A percentile compares a stretch with the other conserved stretches of the same genome.
phyloP scores from a whole-genome alignment of 1,140 invertebrate genomes.

The Tetranychus cinnabarinus region DNA sequence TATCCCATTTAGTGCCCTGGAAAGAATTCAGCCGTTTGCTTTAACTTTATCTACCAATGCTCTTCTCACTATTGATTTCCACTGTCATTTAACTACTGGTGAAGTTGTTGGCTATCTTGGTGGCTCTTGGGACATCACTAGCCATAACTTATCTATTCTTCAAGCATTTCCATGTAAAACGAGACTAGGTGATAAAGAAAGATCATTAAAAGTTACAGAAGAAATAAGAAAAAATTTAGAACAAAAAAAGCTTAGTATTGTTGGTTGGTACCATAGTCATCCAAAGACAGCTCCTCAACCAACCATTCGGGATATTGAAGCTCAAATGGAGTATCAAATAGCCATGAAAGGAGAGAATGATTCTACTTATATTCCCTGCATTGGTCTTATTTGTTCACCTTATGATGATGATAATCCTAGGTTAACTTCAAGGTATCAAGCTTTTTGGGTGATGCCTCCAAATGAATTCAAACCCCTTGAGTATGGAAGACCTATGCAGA shows the following conservation, averaged over 20 bases:
- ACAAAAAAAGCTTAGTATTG: conserved; percentile 46
- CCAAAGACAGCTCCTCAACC: conserved; percentile 63
- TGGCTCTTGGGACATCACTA: conserved; percentile 77
- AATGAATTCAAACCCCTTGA: conserved; percentile 67
- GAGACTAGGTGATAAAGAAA: conserved; percentile 45
- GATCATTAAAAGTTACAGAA: conserved; percentile 19
- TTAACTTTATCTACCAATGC: conserved; percentile 70
- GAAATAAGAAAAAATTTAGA: conserved; percentile 40
- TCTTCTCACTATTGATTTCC: conserved; percentile 66
- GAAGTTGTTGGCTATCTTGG: conserved; percentile 84
- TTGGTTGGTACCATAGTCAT: conserved; percentile 95
- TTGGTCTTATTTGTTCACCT: conserved; percentile 73
- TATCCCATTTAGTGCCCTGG: conserved; percentile 55
- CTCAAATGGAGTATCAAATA: conserved; percentile 80
- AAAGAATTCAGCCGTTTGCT: conserved; percentile 72
- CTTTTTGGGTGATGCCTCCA: conserved; percentile 83
- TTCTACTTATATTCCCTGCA: conserved; percentile 67
- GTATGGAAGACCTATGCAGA: conserved; percentile 65
- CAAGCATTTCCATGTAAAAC: conserved; percentile 70
- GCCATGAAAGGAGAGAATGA: conserved; percentile 71
- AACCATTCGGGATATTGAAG: conserved; percentile 64
- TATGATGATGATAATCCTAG: conserved; percentile 43
- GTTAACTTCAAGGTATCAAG: conserved; percentile 31
- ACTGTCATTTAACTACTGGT: conserved; percentile 68
- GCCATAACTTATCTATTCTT: conserved; percentile 61